phyloP scores from a whole-genome alignment of 2,797 vertebrate genomes.

The Dicrostonyx torquatus region DNA sequence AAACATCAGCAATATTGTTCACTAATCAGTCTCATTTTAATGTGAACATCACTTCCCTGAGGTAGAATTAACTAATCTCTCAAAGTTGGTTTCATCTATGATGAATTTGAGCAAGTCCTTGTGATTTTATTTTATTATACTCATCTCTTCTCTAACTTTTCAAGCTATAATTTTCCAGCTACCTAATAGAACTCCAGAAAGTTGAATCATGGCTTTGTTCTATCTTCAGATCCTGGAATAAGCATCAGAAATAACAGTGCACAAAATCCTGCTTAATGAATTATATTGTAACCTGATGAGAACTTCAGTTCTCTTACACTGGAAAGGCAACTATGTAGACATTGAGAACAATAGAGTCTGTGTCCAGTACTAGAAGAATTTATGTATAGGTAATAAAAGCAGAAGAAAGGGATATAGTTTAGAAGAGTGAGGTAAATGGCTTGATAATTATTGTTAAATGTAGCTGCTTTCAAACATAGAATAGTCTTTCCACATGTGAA shows the following conservation, averaged over 20 bases:
- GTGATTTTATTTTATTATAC: slow-evolving; percentile 17
- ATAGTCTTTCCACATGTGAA: neutral
- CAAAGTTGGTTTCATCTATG: neutral
- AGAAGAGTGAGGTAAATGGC: neutral
- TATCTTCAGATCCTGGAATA: neutral
- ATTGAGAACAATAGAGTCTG: neutral
- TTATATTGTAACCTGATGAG: neutral
- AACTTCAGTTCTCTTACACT: neutral
- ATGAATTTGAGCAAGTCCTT: neutral
- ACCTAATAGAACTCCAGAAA: neutral
- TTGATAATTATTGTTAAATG: neutral
- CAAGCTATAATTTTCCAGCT: neutral
- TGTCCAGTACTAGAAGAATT: neutral
- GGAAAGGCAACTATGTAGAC: neutral
- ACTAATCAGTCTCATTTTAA: neutral
- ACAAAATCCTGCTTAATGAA: neutral
- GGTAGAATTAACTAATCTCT: neutral
- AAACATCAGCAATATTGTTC: neutral
- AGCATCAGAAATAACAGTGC: neutral
- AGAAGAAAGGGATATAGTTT: neutral
- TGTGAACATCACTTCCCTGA: neutral
- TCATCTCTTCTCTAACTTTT: neutral
- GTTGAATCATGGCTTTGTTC: neutral
- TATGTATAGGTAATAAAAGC: neutral
- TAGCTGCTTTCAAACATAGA: neutral